phyloP scores from a whole-genome alignment of 2,797 vertebrate genomes.

The Hyperoplus lanceolatus region DNA sequence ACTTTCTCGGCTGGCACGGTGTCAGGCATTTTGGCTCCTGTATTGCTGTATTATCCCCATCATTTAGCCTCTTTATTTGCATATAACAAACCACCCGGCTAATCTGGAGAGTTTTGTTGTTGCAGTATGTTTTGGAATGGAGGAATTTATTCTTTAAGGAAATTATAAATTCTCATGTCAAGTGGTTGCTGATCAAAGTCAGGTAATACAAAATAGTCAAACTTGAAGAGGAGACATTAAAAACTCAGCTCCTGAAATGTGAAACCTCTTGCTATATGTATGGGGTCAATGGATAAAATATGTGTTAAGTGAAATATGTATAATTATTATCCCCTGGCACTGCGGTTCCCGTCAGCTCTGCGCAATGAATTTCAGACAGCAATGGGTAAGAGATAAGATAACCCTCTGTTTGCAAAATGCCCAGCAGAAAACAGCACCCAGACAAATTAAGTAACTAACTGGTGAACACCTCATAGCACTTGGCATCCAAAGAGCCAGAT shows the following conservation, averaged over 20 bases:
- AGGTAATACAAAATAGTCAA: background rate
- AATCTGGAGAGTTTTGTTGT: constrained; percentile 6
- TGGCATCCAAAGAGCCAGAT: background rate
- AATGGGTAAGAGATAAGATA: no score
- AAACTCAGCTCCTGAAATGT: background rate
- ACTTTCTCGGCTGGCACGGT: background rate
- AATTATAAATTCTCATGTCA: background rate
- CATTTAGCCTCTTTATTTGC: constrained; percentile 3
- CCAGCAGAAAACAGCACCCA: no score
- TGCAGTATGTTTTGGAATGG: constrained; percentile 15
- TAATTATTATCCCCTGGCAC: background rate
- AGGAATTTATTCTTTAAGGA: background rate
- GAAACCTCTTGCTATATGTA: background rate
- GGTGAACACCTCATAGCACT: no score
- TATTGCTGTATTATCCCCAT: background rate
- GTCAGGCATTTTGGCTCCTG: constrained; percentile 1
- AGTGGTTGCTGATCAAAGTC: constrained; percentile 17
- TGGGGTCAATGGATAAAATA: no score
- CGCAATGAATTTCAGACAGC: no score
- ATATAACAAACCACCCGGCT: background rate
- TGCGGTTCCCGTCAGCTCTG: background rate
- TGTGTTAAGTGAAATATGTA: background rate
- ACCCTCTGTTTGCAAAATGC: no score
- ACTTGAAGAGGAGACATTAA: background rate
- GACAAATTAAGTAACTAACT: no score